Percentiles rank a stretch among this genome's conserved stretches.
Conservation (phyloP, 2,797 vertebrate species). For the Lindbergichthys nudifrons region DNA sequence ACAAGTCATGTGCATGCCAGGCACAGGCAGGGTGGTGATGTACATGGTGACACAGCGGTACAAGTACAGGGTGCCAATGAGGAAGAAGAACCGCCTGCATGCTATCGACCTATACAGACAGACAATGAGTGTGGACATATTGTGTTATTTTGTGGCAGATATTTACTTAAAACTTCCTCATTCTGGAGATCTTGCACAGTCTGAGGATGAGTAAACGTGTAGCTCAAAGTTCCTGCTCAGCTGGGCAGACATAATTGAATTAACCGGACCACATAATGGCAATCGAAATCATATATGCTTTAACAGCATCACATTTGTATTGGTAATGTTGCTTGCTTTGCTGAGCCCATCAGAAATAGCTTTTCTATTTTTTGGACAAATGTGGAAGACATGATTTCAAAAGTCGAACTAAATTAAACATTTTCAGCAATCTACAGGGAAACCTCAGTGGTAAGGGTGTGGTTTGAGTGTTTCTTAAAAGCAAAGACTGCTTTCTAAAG, state of each 20-base stretch:
- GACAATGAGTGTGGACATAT: constrained; percentile 15
- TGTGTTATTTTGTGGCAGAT: neutral
- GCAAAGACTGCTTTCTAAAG: neutral
- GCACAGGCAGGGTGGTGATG: constrained; percentile 96
- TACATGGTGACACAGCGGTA: constrained; percentile 99
- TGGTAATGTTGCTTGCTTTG: constrained; percentile 3
- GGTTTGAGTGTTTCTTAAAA: neutral
- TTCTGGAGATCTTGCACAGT: neutral
- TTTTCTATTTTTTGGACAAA: neutral
- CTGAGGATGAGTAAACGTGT: neutral
- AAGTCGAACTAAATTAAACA: constrained; percentile 4
- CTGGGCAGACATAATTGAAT: constrained; percentile 5
- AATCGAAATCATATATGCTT: neutral
- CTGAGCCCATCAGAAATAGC: neutral
- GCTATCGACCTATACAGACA: constrained; percentile 90
- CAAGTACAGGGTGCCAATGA: constrained; percentile 96
- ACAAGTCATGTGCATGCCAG: constrained; percentile 96
- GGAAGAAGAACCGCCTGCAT: constrained; percentile 94
- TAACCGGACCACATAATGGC: neutral
- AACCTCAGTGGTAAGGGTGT: neutral
- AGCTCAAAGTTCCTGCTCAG: neutral
- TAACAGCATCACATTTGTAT: neutral
- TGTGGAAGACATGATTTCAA: neutral
- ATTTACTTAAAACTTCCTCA: constrained; percentile 5
- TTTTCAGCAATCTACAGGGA: neutral